phyloP scores from a whole-genome alignment of 2,797 vertebrate species.

The Acrossocheilus wenchowensis region DNA sequence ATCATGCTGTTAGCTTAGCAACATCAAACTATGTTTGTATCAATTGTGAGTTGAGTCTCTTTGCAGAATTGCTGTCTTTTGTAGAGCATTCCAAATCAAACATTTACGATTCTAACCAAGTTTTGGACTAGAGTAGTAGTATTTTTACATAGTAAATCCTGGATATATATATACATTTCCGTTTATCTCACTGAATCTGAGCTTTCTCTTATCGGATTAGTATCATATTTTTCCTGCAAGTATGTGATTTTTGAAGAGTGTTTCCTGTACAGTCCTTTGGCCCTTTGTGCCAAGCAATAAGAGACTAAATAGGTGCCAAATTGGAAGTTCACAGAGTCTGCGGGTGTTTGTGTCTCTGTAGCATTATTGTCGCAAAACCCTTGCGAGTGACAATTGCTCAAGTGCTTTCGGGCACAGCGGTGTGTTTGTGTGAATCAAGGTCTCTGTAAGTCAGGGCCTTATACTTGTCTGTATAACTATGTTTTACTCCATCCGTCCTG shows the following conservation, averaged over 20 bases:
- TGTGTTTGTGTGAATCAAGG: conserved; percentile 4
- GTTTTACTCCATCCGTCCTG: conserved; percentile 27
- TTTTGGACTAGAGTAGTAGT: not conserved
- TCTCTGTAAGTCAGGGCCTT: conserved; percentile 6
- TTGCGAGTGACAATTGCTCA: not conserved
- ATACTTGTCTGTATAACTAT: not conserved
- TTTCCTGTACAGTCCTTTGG: not conserved
- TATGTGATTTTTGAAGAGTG: not conserved
- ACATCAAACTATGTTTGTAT: not conserved
- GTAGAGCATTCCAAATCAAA: not conserved
- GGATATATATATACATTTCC: not conserved
- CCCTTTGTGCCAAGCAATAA: not conserved
- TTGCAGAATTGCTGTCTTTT: not conserved
- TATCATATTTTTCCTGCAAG: not conserved
- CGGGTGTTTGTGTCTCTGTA: conserved; percentile 3
- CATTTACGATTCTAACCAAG: not conserved
- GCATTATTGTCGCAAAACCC: not conserved
- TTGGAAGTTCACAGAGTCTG: not conserved
- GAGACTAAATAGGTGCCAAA: conserved; percentile 21
- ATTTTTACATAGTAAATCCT: not conserved
- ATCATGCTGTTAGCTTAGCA: not conserved
- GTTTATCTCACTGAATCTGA: not conserved
- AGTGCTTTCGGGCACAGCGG: not conserved
- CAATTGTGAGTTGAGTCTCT: not conserved
- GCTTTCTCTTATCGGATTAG: not conserved